These are phyloP conservation scores for Torymus texanus DNA, from an alignment of 2,888 invertebrate species.

Conservation along the genomic window DNA sequence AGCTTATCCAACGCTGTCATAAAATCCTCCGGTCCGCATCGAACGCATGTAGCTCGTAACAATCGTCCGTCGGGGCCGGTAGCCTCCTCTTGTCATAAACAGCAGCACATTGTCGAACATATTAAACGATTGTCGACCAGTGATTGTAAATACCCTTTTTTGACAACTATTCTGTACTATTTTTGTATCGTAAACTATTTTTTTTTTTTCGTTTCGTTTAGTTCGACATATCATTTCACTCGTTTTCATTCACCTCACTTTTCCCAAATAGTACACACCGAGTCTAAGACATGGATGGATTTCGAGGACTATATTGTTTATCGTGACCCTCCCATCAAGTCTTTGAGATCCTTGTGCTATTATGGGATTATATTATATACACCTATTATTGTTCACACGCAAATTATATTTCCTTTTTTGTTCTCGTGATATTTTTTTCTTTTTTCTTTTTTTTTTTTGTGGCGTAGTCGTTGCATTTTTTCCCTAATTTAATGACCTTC, in stretches of 20 bases:
- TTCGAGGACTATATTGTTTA: slow-evolving; percentile 11
- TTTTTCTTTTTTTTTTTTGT: slow-evolving; percentile 40
- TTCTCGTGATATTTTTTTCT: too few species aligned
- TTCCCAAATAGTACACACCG: slow-evolving; percentile 47
- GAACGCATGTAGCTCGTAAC: slow-evolving; percentile 66
- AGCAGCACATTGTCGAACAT: slow-evolving; percentile 70
- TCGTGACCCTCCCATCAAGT: slow-evolving; percentile 24
- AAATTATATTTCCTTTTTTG: slow-evolving; percentile 7
- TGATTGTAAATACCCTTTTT: slow-evolving; percentile 67
- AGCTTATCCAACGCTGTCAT: slow-evolving; percentile 65
- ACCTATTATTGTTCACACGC: too few species aligned
- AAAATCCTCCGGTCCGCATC: slow-evolving; percentile 63
- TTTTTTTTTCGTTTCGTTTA: slow-evolving; percentile 34
- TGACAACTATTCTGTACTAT: too few species aligned
- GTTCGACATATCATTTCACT: not conserved
- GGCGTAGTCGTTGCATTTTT: too few species aligned
- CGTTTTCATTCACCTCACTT: not conserved
- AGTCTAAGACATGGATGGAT: slow-evolving; percentile 30
- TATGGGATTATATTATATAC: not conserved
- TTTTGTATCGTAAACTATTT: slow-evolving; percentile 28
- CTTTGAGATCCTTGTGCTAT: slow-evolving; percentile 50
- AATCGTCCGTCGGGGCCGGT: slow-evolving; percentile 67
- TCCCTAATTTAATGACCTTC: too few species aligned
- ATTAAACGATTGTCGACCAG: slow-evolving; percentile 71
- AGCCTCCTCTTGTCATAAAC: slow-evolving; percentile 67